These are phyloP conservation scores for Hydrozoanthus tunicans DNA, from an alignment of 64 coral and sea anemone species.

Conservation along the genomic window DNA sequence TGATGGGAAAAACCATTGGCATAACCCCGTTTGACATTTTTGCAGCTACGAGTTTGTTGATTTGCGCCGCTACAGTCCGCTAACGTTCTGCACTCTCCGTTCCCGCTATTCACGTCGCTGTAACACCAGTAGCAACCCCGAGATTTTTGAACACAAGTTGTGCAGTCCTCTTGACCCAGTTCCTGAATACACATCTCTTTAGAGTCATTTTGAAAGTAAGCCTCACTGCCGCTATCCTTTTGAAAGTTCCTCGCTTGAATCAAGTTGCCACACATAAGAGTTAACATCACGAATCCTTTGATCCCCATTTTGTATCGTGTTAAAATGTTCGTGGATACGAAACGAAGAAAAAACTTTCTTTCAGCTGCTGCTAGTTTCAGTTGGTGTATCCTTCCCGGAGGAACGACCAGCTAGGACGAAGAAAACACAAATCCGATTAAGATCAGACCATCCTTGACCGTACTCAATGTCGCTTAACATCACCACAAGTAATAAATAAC, in stretches of 20 bases:
- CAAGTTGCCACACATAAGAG: neutral
- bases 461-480: neutral
- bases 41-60: neutral
- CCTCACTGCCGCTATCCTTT: neutral
- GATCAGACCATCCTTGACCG: neutral
- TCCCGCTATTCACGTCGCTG: neutral
- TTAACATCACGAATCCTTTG: neutral
- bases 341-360: neutral
- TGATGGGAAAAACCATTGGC: neutral
- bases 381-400: neutral
- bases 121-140: conserved; percentile 28
- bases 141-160: conserved; percentile 24
- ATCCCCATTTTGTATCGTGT: neutral
- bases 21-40: neutral
- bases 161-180: neutral
- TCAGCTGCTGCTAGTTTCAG: neutral
- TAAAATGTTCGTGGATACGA: neutral
- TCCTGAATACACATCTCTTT: neutral
- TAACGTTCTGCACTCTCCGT: neutral
- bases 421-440: neutral
- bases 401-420: neutral
- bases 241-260: conserved; percentile 15
- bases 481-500: neutral
- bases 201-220: neutral
- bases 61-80: neutral